phyloP scores from a whole-genome alignment of 1,140 invertebrate species.

The Drosophila parabipectinata region DNA sequence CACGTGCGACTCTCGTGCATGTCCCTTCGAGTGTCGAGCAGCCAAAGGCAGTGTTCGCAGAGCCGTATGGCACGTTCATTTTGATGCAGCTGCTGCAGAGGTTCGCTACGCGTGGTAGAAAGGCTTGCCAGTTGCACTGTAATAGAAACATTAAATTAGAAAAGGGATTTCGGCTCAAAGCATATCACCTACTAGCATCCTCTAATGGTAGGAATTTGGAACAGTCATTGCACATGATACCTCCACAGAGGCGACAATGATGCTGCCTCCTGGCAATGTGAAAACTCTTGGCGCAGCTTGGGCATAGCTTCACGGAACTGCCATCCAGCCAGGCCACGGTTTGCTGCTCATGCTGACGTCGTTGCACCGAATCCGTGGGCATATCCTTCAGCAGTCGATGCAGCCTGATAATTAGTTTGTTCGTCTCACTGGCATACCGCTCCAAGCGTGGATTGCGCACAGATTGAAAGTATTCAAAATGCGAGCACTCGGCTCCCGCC shows the following conservation, averaged over 20 bases:
- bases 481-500: slow-evolving; percentile 87
- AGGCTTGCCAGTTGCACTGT: slow-evolving; percentile 75
- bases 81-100: slow-evolving; percentile 53
- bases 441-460: slow-evolving; percentile 91
- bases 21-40: slow-evolving; percentile 91
- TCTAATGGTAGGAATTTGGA: slow-evolving; percentile 93
- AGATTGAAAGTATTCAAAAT: slow-evolving; percentile 92
- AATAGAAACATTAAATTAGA: background rate
- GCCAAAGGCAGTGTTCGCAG: slow-evolving; percentile 92
- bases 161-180: too few species aligned
- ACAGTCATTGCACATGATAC: slow-evolving; percentile 97
- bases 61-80: slow-evolving; percentile 88
- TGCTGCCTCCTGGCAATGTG: slow-evolving; percentile 95
- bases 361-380: slow-evolving; percentile 91
- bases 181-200: slow-evolving; percentile 89
- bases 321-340: slow-evolving; percentile 98
- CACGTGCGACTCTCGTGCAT: slow-evolving; percentile 91
- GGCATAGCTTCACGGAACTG: slow-evolving; percentile 94
- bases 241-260: slow-evolving; percentile 98
- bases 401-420: slow-evolving; percentile 96
- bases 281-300: slow-evolving; percentile 95
- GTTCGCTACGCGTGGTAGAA: slow-evolving; percentile 61
- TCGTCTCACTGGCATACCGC: slow-evolving; percentile 96
- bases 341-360: slow-evolving; percentile 91
- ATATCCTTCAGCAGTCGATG: slow-evolving; percentile 95